Evolutionary conservation across 1,140 invertebrate species (phyloP), one percentile per base, ranked within the genome.

Genomic region (Drosophila serrata): DNA sequence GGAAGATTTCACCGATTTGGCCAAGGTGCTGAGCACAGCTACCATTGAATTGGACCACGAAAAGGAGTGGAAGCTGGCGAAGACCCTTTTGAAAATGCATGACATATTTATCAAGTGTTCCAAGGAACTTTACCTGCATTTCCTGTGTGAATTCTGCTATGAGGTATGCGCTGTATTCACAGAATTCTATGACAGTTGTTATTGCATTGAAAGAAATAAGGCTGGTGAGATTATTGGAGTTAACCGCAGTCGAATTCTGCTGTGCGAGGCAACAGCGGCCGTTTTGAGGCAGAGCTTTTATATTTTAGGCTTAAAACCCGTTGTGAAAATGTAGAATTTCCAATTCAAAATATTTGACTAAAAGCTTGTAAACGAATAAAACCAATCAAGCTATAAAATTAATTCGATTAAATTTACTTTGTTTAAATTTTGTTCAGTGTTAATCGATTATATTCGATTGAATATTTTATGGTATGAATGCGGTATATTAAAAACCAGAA

Each of bases 151-250:
- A 92, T 99, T 96, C 93, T 94, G 99, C 55, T 99, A 99, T 93
- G 98, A 99, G 84, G 95, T 99, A 43, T 95, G 97, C n/a, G 96
- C 96, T 7, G 94, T 95, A 2, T 99, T 99, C 86, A 96, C 97
- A 0, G 99, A 99, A 92, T 99, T 99, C 93, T 99, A 99, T 93
- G 98, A 99, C 88, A 96, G 94, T 79, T 99, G 99, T 92, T 99
- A 99, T 92, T 99, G 99, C 88, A 96, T 99, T 51, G 97, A 99
- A 92, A 99, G 99, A 91, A 95, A 98, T 93, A 94, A 95, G 62
- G 85, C 93, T 55, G 95, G 95, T 51, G 95, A 97, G 90, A 96
- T 98, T 77, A 92, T 96, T 0, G 97, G 96, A 84, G 95, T 99
- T 1, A 96, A 99, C 93, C 96, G 96, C 93, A 96, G 96, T 62